These are phyloP conservation scores for Aselliscus stoliczkanus DNA, from an alignment of 2,797 vertebrate species.

Conservation along the genomic window DNA sequence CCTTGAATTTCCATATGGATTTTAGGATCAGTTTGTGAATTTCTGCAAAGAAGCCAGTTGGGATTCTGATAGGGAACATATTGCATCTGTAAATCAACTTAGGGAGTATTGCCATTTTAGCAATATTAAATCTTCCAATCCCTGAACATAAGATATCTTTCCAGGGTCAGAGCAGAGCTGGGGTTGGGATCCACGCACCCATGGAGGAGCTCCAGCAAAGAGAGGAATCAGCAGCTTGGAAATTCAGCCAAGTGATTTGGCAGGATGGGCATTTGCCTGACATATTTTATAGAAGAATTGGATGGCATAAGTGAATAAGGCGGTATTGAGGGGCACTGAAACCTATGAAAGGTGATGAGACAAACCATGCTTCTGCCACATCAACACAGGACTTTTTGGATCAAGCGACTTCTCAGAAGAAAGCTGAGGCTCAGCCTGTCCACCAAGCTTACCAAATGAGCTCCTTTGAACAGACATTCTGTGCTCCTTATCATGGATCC, in stretches of 20 bases:
- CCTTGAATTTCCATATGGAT: too few relatives aligned
- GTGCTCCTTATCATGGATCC: slow-evolving; percentile 93
- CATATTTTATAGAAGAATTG: slow-evolving; percentile 61
- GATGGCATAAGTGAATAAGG: slow-evolving; percentile 65
- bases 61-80: background rate
- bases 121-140: background rate
- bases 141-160: too few relatives aligned
- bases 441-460: slow-evolving; percentile 97
- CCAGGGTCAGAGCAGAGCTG: too few relatives aligned
- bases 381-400: slow-evolving; percentile 97
- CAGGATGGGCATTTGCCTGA: slow-evolving; percentile 63
- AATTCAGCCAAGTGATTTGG: slow-evolving; percentile 53
- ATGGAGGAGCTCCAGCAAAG: too few relatives aligned
- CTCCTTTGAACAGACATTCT: slow-evolving; percentile 97
- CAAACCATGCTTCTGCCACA: slow-evolving; percentile 87
- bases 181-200: too few relatives aligned
- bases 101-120: background rate
- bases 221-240: slow-evolving; percentile 48
- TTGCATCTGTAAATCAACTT: background rate
- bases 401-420: slow-evolving; percentile 98
- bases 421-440: slow-evolving; percentile 93
- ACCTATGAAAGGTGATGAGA: slow-evolving; percentile 63
- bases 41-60: too few relatives aligned
- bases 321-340: slow-evolving; percentile 52
- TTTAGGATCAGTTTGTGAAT: too few relatives aligned